Conservation (phyloP, 1,140 invertebrate species). For the Magallana angulata region DNA sequence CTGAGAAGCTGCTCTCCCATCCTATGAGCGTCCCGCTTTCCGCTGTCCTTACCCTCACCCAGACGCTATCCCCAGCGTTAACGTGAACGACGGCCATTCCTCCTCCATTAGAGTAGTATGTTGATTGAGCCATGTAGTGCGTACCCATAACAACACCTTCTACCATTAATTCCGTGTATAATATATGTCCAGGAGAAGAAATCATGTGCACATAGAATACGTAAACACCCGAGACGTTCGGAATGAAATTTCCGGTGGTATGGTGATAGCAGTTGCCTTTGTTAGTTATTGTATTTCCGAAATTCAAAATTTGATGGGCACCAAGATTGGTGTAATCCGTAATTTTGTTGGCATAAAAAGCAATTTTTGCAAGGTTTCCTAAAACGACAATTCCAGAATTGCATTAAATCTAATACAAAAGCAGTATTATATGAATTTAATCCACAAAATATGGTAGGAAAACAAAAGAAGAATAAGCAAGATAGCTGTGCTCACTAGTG, state of each 20-base stretch:
- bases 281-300: neutral
- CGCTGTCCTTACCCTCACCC: neutral
- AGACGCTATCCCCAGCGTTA: neutral
- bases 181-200: neutral
- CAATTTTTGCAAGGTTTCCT: neutral
- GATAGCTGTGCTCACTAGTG: no score
- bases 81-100: neutral
- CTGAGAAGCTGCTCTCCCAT: neutral
- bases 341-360: neutral
- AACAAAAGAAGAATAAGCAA: no score
- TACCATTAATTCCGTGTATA: neutral
- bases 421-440: no score
- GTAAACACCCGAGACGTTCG: neutral
- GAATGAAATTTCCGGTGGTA: neutral
- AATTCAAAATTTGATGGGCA: neutral
- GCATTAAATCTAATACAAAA: no score
- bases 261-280: slow-evolving; percentile 9
- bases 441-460: no score
- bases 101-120: neutral
- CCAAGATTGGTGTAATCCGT: neutral
- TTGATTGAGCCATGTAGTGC: neutral
- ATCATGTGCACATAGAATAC: neutral
- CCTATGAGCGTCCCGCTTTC: neutral
- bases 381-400: neutral
- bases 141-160: neutral